Base-by-base conservation (phyloP, 2,888 invertebrate species). In the Meandrusa payeni region DNA sequence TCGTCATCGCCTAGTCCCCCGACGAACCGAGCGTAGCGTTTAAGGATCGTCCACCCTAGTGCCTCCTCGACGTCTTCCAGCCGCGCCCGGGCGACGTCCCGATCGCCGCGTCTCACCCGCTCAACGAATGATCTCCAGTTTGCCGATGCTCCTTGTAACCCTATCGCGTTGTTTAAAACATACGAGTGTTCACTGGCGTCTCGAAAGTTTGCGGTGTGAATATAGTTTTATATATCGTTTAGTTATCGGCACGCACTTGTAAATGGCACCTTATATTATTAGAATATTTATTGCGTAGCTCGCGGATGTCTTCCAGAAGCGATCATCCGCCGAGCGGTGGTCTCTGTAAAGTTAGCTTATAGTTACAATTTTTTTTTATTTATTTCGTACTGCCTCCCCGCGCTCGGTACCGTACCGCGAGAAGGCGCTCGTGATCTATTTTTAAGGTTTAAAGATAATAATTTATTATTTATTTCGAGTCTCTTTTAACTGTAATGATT, bases 391-490 rank as follows among this genome's bases (percentile, higher is more conserved):
- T 81, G 85, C 85, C 86, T 79, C 64, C 73, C 79, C 82, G 85
- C 85, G 83, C 85, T 83, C 82, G 86, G 83, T 78, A 76, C 76
- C 78, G 83, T 78, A 78, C 86, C 86, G 86, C 80, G 81, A 83
- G 85, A 82, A 81, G 86, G 86, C 87, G 82, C 85, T 85, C 87
- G 87, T 87, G 86, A 86, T 87, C 85, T 87, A 87, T 85, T 81
- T 82, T 87, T 86, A 86, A 86, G 86, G 78, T 72, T 82, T 82
- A 86, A 87, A 86, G 85, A 77, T 87, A 87, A 85, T 87, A 87
- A 87, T 86, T 87, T 87, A 87, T 87, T 87, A 87, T 87, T 87
- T 87, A 87, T 87, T 87, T 83, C 76, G 86, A 87, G 86, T 86
- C 86, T 87, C 85, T 83, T 80, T n/a, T 85, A 82, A 83, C 77